phyloP scores from a whole-genome alignment of 2,888 invertebrate genomes.

The Heliconius ismenius region DNA sequence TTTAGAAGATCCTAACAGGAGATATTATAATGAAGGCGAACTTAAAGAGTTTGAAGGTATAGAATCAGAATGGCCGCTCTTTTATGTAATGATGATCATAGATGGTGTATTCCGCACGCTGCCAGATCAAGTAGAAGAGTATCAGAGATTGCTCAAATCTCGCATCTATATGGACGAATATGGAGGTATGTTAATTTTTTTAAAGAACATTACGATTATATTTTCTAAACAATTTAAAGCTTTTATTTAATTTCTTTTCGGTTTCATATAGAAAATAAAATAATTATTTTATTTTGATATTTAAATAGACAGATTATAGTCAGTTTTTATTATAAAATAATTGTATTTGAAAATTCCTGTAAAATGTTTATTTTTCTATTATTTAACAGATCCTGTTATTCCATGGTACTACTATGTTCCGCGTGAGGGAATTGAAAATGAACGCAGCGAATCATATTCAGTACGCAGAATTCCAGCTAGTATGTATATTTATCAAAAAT shows the following conservation, averaged over 20 bases:
- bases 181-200: slow-evolving; percentile 83
- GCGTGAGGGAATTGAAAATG: slow-evolving; percentile 86
- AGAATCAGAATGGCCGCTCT: slow-evolving; percentile 99
- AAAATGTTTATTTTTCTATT: background rate
- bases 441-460: slow-evolving; percentile 86
- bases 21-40: slow-evolving; percentile 94
- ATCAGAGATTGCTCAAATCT: slow-evolving; percentile 91
- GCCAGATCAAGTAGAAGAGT: slow-evolving; percentile 95
- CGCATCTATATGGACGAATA: slow-evolving; percentile 90
- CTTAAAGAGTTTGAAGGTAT: slow-evolving; percentile 97
- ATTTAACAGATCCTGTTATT: slow-evolving; percentile 89
- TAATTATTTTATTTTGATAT: background rate
- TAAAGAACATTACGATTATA: background rate
- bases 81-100: slow-evolving; percentile 97
- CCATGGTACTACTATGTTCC: slow-evolving; percentile 97
- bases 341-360: background rate
- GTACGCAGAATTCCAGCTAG: slow-evolving; percentile 84
- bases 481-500: slow-evolving; percentile 55
- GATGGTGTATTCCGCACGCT: slow-evolving; percentile 95
- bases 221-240: background rate
- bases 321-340: background rate
- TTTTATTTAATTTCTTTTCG: background rate
- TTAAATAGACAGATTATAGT: background rate
- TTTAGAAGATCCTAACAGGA: slow-evolving; percentile 89
- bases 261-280: background rate